Evolutionary conservation across 1,140 invertebrate species (phyloP), one percentile per base, ranked within the genome.

Genomic region (Lasioglossum baleicum): DNA sequence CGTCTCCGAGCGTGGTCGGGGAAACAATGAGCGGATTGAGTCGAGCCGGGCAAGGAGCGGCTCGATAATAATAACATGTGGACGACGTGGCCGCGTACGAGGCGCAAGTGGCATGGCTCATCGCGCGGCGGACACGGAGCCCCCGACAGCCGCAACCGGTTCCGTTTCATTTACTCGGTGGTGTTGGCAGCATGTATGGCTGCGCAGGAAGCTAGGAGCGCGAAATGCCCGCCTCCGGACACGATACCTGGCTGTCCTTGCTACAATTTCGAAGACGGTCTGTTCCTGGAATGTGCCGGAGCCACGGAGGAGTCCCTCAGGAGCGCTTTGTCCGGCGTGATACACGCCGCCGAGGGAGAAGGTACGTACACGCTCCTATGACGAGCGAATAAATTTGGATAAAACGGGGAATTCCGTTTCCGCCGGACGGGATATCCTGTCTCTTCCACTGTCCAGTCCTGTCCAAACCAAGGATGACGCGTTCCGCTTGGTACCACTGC

Each of bases 221-320:
- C 83, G 74, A 90, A 92, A 79, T 93, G 92, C 72, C 92, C 92
- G 20, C 90, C 90, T 13, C 90, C 91, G 63, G 92, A 93, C 81
- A 88, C 88, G 60, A 92, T 93, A 80, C 91, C 92, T 65, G 92
- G 92, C 78, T 98, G 97, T 92, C 96, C 97, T 1, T 98, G 97
- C 92, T 98, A 98, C 94, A 96, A 97, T 92, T 97, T 98, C 91
- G 97, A 98, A 91, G 97, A 98, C 93, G 97, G 97, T 35, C 94
- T 98, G 75, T 97, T 97, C 93, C 94, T 98, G 81, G 97, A 98
- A 91, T 98, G 97, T 90, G 96, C 97, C 17, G 96, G 95, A 71
- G 96, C 96, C 6, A 96, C 95, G 40, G 94, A 95, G 44, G 94
- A 94, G 40, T 91, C 93, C 40, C 90, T 96, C 40, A 92, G 80